Evolutionary conservation across 2,797 vertebrate species (phyloP).

Genomic region (Eulemur rubriventer): DNA sequence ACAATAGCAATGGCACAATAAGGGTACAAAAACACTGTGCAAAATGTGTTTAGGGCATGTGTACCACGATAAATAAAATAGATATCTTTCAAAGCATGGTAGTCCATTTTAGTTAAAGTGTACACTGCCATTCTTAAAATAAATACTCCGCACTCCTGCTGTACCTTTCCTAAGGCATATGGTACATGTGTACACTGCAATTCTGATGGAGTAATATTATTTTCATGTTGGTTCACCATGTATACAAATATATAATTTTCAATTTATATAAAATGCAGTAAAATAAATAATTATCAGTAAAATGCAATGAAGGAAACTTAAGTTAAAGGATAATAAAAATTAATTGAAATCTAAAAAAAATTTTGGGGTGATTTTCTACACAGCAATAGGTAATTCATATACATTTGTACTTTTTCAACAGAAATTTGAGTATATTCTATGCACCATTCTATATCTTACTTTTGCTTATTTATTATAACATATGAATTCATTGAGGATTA

Average conservation of each 20-base stretch:
- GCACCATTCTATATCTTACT: neutral
- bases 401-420: neutral
- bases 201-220: neutral
- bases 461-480: neutral
- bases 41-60: neutral
- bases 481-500: neutral
- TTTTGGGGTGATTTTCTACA: neutral
- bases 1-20: neutral
- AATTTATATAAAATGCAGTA: neutral
- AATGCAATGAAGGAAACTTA: neutral
- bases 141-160: neutral
- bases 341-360: neutral
- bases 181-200: neutral
- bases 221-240: neutral
- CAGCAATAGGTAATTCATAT: neutral
- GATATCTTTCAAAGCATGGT: slow-evolving; percentile 41
- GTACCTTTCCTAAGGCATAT: neutral
- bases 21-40: neutral
- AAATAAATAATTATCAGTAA: slow-evolving; percentile 4
- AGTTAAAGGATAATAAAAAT: neutral
- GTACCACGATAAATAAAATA: slow-evolving; percentile 15
- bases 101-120: slow-evolving; percentile 19
- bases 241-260: neutral
- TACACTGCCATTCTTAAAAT: slow-evolving; percentile 30
- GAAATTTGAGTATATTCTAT: neutral